A percentile compares a stretch with the other conserved stretches of the same genome.
Conservation (phyloP, 2,888 invertebrate species). For the Leptinotarsa haldemani region DNA sequence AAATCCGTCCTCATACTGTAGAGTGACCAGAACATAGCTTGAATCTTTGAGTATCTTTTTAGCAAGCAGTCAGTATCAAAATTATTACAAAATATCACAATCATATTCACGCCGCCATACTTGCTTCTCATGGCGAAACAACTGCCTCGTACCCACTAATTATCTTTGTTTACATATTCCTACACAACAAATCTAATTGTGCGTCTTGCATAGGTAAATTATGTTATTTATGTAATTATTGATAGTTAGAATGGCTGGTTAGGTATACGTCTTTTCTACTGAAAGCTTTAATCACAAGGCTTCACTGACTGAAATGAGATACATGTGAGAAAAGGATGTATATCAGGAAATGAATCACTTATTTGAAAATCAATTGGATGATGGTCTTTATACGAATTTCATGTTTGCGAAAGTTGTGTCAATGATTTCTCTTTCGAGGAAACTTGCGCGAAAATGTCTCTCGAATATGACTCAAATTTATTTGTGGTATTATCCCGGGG, state of each 20-base stretch:
- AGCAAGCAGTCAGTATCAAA: neutral
- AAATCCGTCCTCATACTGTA: neutral
- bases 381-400: no score
- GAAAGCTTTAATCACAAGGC: neutral
- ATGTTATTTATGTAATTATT: slow-evolving; percentile 12
- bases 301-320: neutral
- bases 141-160: slow-evolving; percentile 29
- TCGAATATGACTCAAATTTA: no score
- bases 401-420: no score
- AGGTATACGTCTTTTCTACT: neutral
- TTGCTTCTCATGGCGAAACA: neutral
- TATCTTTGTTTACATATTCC: slow-evolving; percentile 34
- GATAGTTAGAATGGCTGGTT: neutral
- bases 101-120: neutral
- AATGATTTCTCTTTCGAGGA: no score
- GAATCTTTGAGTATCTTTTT: neutral
- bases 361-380: neutral
- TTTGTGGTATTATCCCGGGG: no score
- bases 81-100: neutral
- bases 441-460: no score
- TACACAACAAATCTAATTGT: slow-evolving; percentile 11
- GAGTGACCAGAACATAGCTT: neutral
- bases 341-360: no score
- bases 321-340: no score
- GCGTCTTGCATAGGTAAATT: neutral